phyloP scores from a whole-genome alignment of 2,113 vertebrate species.

The Pantherophis guttatus region DNA sequence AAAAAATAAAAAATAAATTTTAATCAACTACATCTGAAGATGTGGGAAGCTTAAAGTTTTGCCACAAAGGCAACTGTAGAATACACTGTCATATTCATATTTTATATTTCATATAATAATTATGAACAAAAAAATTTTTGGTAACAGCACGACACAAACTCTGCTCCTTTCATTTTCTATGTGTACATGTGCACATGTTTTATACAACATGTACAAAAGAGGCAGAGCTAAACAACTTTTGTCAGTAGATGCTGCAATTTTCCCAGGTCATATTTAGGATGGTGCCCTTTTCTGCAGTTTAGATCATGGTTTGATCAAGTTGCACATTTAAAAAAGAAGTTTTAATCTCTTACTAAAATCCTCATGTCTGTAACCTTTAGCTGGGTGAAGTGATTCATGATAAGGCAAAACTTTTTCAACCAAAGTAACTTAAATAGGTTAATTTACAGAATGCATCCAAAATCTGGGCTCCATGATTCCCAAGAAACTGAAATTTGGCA shows the following conservation, averaged over 20 bases:
- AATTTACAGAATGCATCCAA: too few relatives aligned
- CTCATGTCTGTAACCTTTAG: too few relatives aligned
- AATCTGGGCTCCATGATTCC: too few relatives aligned
- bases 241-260: background rate
- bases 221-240: background rate
- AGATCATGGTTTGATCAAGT: slow-evolving; percentile 43
- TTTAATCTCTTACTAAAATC: slow-evolving; percentile 50
- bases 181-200: background rate
- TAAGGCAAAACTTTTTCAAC: too few relatives aligned
- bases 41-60: background rate
- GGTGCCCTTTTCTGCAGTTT: slow-evolving; percentile 19
- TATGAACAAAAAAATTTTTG: background rate
- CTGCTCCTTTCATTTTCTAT: background rate
- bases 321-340: slow-evolving; percentile 50
- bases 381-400: too few relatives aligned
- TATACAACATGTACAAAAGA: background rate
- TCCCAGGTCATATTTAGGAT: slow-evolving; percentile 20
- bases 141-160: background rate
- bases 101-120: background rate
- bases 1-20: too few relatives aligned
- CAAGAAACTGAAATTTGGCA: too few relatives aligned
- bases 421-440: too few relatives aligned
- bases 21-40: background rate
- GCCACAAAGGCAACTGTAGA: background rate
- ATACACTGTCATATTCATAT: background rate